phyloP scores from a whole-genome alignment of 1,140 invertebrate genomes.

The Trichonephila inaurata region DNA sequence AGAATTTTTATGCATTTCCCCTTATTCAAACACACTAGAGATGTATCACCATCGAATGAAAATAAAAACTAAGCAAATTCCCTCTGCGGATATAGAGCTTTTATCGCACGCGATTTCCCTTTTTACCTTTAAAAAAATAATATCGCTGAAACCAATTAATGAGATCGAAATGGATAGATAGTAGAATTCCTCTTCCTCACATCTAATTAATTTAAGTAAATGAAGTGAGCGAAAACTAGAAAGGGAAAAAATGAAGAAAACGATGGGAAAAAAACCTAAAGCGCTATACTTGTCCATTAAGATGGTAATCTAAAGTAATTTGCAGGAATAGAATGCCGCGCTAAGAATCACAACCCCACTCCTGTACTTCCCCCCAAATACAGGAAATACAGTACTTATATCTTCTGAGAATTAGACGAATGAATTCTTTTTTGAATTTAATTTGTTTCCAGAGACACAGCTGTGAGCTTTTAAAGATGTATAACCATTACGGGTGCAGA shows the following conservation, averaged over 20 bases:
- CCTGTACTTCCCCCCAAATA: background rate
- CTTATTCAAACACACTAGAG: background rate
- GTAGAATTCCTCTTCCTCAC: background rate
- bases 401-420: background rate
- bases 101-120: background rate
- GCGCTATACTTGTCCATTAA: background rate
- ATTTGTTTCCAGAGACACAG: background rate
- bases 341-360: background rate
- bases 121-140: background rate
- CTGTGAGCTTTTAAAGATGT: constrained; percentile 8
- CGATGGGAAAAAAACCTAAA: background rate
- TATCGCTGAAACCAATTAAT: background rate
- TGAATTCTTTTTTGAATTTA: background rate
- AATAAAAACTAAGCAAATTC: background rate
- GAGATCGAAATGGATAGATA: background rate
- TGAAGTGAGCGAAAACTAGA: background rate
- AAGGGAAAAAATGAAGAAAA: background rate
- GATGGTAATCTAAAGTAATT: background rate
- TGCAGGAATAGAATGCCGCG: background rate
- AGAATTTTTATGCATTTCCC: background rate
- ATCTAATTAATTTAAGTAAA: constrained; percentile 1
- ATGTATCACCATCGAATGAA: background rate
- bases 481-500: background rate
- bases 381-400: background rate
- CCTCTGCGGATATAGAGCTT: background rate